Percentiles rank a stretch among this genome's conserved stretches.
phyloP scores from a whole-genome alignment of 2,888 invertebrate genomes.

The Drosophila stalkeri region DNA sequence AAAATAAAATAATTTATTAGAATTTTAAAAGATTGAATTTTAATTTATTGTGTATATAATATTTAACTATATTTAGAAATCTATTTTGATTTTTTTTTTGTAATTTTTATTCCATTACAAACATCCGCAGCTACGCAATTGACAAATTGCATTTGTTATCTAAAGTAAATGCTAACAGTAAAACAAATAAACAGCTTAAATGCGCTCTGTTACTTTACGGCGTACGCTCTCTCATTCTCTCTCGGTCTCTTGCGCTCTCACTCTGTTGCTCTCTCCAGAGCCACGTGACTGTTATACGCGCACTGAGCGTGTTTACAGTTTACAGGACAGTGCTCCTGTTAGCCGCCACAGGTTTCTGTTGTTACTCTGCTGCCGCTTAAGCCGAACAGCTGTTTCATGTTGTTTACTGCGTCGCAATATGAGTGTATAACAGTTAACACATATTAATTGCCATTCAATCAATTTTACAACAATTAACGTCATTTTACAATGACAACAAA shows the following conservation, averaged over 20 bases:
- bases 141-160: slow-evolving; percentile 14
- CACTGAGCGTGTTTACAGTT: slow-evolving; percentile 24
- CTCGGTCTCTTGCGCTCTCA: neutral
- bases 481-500: neutral
- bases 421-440: slow-evolving; percentile 42
- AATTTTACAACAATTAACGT: slow-evolving; percentile 1
- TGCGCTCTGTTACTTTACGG: slow-evolving; percentile 34
- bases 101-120: neutral
- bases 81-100: neutral
- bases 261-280: slow-evolving; percentile 27
- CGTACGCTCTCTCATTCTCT: neutral
- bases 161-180: slow-evolving; percentile 20
- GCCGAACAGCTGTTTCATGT: slow-evolving; percentile 58
- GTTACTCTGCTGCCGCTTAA: slow-evolving; percentile 33
- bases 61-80: neutral
- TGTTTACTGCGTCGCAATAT: slow-evolving; percentile 49
- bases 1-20: neutral
- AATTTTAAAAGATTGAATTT: too few relatives aligned
- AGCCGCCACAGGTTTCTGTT: slow-evolving; percentile 72
- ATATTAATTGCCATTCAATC: slow-evolving; percentile 31
- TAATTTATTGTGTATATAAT: neutral
- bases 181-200: slow-evolving; percentile 17
- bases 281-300: slow-evolving; percentile 61
- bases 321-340: slow-evolving; percentile 58
- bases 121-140: neutral